These are phyloP conservation scores for Drosophila biarmipes DNA, from an alignment of 1,140 invertebrate species.

Conservation along the genomic window DNA sequence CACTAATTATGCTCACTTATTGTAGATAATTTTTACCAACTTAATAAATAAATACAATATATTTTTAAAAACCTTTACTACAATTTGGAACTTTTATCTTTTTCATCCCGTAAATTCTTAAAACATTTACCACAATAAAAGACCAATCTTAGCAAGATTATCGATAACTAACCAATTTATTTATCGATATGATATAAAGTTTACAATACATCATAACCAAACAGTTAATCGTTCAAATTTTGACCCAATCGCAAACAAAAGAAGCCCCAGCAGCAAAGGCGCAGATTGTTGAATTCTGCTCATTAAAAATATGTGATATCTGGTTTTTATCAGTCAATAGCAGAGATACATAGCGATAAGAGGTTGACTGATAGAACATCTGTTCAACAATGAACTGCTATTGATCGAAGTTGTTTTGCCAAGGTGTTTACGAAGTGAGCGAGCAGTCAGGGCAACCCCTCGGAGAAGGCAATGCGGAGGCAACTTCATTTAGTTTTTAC, in stretches of 20 bases:
- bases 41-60: too few species aligned
- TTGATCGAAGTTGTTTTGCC: too few species aligned
- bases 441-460: constrained; percentile 5
- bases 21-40: too few species aligned
- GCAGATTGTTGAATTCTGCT: background rate
- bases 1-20: too few species aligned
- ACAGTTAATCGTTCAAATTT: background rate
- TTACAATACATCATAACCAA: background rate
- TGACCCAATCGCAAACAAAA: background rate
- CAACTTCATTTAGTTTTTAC: constrained; percentile 76
- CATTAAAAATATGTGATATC: background rate
- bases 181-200: background rate
- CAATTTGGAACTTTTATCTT: too few species aligned
- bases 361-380: background rate
- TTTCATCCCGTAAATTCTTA: too few species aligned
- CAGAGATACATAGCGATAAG: too few species aligned
- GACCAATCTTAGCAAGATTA: too few species aligned
- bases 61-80: too few species aligned
- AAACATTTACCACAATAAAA: too few species aligned
- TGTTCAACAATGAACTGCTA: background rate
- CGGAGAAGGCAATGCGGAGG: constrained; percentile 38
- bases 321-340: background rate
- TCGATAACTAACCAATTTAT: background rate
- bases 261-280: background rate
- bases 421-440: background rate